Percentiles rank a stretch among this genome's conserved stretches.
These are phyloP conservation scores for Agrochola lychnidis DNA, from an alignment of 2,888 invertebrate genomes.

Conservation along the genomic window DNA sequence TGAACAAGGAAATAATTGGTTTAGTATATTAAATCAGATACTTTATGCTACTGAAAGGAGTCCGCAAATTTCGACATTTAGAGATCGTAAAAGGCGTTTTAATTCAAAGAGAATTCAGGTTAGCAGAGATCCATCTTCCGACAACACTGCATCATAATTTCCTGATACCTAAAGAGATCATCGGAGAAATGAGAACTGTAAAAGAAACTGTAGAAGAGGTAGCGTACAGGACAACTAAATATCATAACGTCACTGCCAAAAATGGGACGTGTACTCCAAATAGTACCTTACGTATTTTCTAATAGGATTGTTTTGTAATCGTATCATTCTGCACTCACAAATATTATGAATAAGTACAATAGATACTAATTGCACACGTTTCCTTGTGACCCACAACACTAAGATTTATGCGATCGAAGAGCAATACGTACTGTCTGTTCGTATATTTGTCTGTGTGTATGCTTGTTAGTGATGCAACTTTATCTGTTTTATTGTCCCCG, in stretches of 20 bases:
- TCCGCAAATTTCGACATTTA: background rate
- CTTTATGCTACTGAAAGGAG: background rate
- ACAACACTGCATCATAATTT: background rate
- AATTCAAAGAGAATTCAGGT: background rate
- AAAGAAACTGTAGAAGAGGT: background rate
- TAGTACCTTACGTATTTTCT: background rate
- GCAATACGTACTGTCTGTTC: conserved; percentile 15
- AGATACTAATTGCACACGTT: conserved; percentile 34
- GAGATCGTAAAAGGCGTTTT: background rate
- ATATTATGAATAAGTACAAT: conserved; percentile 17
- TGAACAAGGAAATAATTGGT: conserved; percentile 73
- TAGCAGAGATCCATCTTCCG: background rate
- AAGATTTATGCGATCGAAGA: conserved; percentile 64
- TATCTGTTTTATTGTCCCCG: conserved; percentile 49
- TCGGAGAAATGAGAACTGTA: background rate
- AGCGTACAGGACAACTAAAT: background rate
- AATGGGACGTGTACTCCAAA: background rate
- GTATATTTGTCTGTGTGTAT: conserved; percentile 5
- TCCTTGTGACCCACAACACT: conserved; percentile 49
- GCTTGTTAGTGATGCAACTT: conserved; percentile 41
- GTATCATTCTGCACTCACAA: conserved; percentile 3
- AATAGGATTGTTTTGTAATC: background rate
- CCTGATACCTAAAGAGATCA: background rate
- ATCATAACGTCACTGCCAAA: background rate
- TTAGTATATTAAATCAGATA: background rate